Evolutionary conservation across 2,888 invertebrate species (phyloP), one percentile per base, ranked within the genome.

Genomic region (Ephialtes manifestator): DNA sequence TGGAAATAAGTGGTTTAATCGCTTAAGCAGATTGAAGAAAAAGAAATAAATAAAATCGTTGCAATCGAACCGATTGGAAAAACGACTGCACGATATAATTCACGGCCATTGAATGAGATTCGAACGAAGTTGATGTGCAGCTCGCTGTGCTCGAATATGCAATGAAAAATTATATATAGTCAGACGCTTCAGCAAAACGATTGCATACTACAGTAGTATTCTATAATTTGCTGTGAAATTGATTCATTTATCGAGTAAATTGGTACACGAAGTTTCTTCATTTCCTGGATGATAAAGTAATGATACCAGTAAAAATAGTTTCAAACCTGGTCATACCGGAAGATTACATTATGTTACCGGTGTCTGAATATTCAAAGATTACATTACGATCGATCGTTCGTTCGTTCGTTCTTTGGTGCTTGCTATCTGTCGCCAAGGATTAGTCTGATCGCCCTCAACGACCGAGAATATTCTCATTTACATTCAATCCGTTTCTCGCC

Each of bases 401-500:
- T 67, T 55, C 74, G 74, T 67, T 81, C 55, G 58, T 48, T 58
- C 58, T 80, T 20, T 65, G 24, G 13, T n/a, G 39, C 28, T 53
- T 15, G 18, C 20, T 53, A 53, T 70, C 15, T 55, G 65, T 58
- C 67, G 43, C 31, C 31, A 53, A 51, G 55, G 81, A 67, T 74
- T 74, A 74, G 58, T 74, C 74, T 31, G 24, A 67, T 46, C 24
- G 35, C 68, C 28, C 68, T 46, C 68, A 20, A 20, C 58, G 39
- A 68, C 18, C 60, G 51, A 18, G 53, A 74, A 48, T 18, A 51
- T 68, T 60, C 43, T 74, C 20, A 78, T 83, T 78, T 78, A 78
- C 67, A 78, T 83, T 83, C 71, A 58, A 83, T 78, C 68, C 77
- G 68, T 78, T 68, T 51, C 72, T 78, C 70, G 53, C 67, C 48